These are phyloP conservation scores for Lerista edwardsae DNA, from an alignment of 2,797 vertebrate species.

Conservation along the genomic window DNA sequence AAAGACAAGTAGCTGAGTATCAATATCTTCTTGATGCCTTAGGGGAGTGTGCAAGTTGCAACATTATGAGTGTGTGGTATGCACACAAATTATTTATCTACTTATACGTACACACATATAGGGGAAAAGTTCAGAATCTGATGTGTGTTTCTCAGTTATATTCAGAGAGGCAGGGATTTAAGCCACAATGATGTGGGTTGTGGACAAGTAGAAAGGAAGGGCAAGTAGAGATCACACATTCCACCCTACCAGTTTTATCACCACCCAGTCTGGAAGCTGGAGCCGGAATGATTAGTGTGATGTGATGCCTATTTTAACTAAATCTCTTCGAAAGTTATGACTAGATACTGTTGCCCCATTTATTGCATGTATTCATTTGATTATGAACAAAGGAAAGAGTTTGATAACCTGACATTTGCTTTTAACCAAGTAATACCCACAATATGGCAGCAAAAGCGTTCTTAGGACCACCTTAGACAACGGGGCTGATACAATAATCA, in stretches of 20 bases:
- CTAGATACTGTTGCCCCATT: background rate
- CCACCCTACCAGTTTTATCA: background rate
- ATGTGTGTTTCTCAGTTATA: constrained; percentile 59
- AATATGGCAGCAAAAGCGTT: background rate
- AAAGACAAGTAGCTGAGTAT: constrained; percentile 54
- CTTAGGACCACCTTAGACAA: background rate
- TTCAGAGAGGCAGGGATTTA: constrained; percentile 60
- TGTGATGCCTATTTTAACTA: constrained; percentile 21
- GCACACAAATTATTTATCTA: background rate
- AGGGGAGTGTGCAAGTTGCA: constrained; percentile 47
- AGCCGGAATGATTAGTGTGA: background rate
- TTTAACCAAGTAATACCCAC: background rate
- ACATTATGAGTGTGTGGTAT: background rate
- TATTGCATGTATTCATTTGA: background rate
- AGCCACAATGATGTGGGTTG: constrained; percentile 48
- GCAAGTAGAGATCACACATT: constrained; percentile 55
- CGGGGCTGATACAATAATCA: background rate
- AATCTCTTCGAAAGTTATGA: constrained; percentile 29
- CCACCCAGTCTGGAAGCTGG: constrained; percentile 37
- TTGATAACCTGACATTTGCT: background rate
- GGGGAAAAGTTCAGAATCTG: constrained; percentile 56
- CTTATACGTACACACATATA: constrained; percentile 24
- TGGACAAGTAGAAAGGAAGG: constrained; percentile 50
- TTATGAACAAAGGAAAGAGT: constrained; percentile 16
- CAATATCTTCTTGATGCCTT: constrained; percentile 49